Conservation (phyloP, 2,888 invertebrate genomes). For the Lamproptera curius region DNA sequence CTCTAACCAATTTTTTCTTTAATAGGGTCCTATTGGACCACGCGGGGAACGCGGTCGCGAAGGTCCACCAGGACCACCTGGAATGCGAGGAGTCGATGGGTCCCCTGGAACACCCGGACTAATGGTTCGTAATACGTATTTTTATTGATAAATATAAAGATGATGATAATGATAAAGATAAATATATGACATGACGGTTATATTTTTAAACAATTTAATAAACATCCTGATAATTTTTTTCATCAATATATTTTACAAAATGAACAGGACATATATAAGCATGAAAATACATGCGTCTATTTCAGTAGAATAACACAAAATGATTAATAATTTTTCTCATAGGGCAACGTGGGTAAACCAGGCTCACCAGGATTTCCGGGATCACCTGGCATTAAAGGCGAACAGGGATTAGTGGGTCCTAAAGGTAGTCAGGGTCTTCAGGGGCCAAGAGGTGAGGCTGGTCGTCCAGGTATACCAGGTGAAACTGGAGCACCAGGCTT, state of each 20-base stretch:
- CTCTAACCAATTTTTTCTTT: no score
- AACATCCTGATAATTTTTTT: no score
- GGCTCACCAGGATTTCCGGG: constrained; percentile 93
- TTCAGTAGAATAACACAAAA: no score
- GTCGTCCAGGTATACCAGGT: constrained; percentile 86
- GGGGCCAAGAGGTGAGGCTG: constrained; percentile 89
- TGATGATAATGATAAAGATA: no score
- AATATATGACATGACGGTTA: no score
- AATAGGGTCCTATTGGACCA: constrained; percentile 88
- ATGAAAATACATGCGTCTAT: no score
- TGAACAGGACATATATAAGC: no score
- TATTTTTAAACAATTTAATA: no score
- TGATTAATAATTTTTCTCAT: no score
- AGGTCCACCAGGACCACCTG: constrained; percentile 87
- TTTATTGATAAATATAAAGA: no score
- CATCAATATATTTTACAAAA: no score
- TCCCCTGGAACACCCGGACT: constrained; percentile 87
- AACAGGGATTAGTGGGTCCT: constrained; percentile 84
- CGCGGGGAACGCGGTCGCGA: constrained; percentile 92
- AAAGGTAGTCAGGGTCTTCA: constrained; percentile 90
- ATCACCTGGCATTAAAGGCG: constrained; percentile 88
- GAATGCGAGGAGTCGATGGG: constrained; percentile 88
- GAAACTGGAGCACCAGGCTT: constrained; percentile 86
- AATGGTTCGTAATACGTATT: constrained; percentile 75
- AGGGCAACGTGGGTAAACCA: constrained; percentile 89